phyloP scores from a whole-genome alignment of 2,113 vertebrate genomes.

The Catharus fuscescens region DNA sequence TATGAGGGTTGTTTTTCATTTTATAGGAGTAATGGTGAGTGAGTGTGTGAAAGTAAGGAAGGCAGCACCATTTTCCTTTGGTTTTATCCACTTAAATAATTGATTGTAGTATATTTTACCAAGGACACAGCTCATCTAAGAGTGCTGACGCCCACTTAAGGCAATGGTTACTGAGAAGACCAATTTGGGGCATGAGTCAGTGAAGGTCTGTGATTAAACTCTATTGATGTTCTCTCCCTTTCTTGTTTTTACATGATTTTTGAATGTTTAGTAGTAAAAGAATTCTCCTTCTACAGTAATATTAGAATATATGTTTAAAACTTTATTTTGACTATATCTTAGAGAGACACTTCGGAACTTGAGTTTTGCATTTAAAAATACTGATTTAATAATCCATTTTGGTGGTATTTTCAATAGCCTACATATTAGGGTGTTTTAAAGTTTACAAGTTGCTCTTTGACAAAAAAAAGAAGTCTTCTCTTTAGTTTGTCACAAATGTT shows the following conservation, averaged over 20 bases:
- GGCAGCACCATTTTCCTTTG: neutral
- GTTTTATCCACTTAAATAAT: neutral
- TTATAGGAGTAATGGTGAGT: neutral
- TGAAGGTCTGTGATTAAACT: neutral
- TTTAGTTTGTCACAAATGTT: neutral
- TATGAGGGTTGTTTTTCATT: neutral
- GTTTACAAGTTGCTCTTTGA: neutral
- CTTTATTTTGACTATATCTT: neutral
- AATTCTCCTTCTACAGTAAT: neutral
- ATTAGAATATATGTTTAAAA: neutral
- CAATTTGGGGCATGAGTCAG: neutral
- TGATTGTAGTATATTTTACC: fast-evolving
- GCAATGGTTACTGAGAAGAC: neutral
- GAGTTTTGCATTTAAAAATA: neutral
- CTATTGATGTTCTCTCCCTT: neutral
- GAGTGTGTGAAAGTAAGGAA: neutral
- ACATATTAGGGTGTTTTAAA: neutral
- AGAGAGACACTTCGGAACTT: neutral
- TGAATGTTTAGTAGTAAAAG: neutral
- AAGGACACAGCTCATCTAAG: neutral
- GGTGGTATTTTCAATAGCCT: neutral
- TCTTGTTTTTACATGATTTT: neutral
- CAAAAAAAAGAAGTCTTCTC: neutral
- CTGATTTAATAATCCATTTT: neutral
- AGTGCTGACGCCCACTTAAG: neutral